Percentiles rank a stretch among this genome's conserved stretches.
These are phyloP conservation scores for Aspiorhynchus laticeps DNA, from an alignment of 2,113 vertebrate genomes.

Conservation along the genomic window DNA sequence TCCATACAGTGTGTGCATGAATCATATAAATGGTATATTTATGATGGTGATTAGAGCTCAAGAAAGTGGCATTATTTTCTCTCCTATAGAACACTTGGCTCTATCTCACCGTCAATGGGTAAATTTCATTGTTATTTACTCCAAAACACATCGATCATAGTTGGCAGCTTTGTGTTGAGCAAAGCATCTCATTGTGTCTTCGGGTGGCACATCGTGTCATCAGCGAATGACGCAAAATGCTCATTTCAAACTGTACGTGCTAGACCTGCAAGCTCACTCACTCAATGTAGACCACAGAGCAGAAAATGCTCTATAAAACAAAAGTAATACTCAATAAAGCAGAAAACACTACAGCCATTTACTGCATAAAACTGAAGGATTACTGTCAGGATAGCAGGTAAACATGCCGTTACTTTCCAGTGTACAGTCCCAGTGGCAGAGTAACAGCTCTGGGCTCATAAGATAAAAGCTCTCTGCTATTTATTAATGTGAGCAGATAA, in stretches of 20 bases:
- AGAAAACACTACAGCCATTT: conserved; percentile 44
- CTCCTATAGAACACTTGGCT: background rate
- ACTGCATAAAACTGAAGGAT: conserved; percentile 45
- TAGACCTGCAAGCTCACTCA: conserved; percentile 29
- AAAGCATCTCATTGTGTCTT: conserved; percentile 19
- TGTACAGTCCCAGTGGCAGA: background rate
- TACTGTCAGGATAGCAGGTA: conserved; percentile 43
- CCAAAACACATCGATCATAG: conserved; percentile 40
- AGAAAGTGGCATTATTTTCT: conserved; percentile 27
- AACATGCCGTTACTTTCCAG: conserved; percentile 37
- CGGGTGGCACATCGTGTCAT: conserved; percentile 12
- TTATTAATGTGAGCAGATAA: conserved; percentile 26
- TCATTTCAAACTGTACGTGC: conserved; percentile 26
- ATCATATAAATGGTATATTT: conserved; percentile 54
- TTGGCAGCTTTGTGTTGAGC: conserved; percentile 44
- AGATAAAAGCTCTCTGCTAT: conserved; percentile 18
- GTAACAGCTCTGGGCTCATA: conserved; percentile 15
- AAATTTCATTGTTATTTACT: conserved; percentile 46
- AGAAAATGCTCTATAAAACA: conserved; percentile 54
- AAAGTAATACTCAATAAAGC: conserved; percentile 47
- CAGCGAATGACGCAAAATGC: conserved; percentile 24
- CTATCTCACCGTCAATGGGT: background rate
- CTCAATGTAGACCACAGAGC: conserved; percentile 25
- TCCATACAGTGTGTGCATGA: conserved; percentile 51
- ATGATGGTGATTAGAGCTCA: conserved; percentile 40